Conservation (phyloP, 1,140 invertebrate species). For the Myzus persicae region DNA sequence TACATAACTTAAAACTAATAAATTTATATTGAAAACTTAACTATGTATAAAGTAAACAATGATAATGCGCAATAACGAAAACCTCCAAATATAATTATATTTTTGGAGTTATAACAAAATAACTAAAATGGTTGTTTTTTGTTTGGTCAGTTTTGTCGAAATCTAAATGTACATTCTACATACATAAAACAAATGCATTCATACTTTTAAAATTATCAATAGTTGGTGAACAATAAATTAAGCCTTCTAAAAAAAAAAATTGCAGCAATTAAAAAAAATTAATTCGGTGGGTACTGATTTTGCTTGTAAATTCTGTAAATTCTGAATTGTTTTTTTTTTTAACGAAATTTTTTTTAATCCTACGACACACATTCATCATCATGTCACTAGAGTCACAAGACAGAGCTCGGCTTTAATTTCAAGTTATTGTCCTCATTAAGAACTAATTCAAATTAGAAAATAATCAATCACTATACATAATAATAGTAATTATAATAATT, state of each 20-base stretch:
- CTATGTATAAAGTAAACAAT: no score
- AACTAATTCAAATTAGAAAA: not conserved
- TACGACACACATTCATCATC: not conserved
- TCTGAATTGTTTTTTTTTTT: no score
- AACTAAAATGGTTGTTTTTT: not conserved
- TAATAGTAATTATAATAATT: not conserved
- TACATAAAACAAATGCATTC: not conserved
- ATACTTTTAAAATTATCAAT: no score
- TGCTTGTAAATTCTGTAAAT: no score
- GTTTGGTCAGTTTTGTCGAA: not conserved
- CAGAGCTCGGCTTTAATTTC: no score
- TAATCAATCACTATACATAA: not conserved
- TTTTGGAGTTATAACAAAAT: not conserved
- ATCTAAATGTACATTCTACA: not conserved
- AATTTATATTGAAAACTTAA: not conserved
- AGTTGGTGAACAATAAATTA: no score
- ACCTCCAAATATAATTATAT: not conserved
- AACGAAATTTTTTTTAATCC: not conserved
- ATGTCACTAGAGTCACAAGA: no score
- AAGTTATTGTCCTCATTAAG: not conserved
- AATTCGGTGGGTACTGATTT: no score
- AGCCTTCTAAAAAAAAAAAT: no score
- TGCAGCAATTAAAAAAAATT: no score
- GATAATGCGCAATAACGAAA: not conserved
- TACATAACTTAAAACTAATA: not conserved